These are phyloP conservation scores for Catharus bicknelli DNA, from an alignment of 2,113 vertebrate species.

Conservation along the genomic window DNA sequence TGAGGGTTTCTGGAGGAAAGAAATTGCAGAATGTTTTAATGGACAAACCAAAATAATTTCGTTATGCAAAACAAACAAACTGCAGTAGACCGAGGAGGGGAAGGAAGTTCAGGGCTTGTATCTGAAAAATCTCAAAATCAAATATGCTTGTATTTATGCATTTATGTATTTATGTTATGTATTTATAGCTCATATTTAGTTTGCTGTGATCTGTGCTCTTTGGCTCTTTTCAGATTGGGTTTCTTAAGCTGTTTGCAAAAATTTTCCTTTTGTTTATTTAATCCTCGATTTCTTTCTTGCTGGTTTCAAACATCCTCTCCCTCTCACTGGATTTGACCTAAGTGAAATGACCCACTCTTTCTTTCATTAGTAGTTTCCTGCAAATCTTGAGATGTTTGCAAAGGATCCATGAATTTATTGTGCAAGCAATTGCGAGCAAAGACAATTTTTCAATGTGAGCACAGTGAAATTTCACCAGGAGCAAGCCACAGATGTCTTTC, in stretches of 20 bases:
- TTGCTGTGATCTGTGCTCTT: neutral
- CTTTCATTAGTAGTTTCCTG: conserved; percentile 49
- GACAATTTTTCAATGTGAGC: neutral
- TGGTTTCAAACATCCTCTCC: neutral
- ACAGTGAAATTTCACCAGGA: conserved; percentile 9
- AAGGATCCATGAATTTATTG: conserved; percentile 27
- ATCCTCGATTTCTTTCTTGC: neutral
- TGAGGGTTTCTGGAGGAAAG: neutral
- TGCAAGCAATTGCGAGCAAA: neutral
- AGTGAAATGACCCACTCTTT: conserved; percentile 43
- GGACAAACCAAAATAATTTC: conserved; percentile 9
- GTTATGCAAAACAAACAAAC: conserved; percentile 9
- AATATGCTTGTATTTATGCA: neutral
- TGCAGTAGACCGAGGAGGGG: neutral
- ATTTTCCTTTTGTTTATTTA: neutral
- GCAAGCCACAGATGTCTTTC: neutral
- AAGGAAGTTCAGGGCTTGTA: neutral
- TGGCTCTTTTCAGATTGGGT: neutral
- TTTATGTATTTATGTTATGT: neutral
- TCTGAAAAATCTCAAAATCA: conserved; percentile 20
- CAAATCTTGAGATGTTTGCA: conserved; percentile 41
- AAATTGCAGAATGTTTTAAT: neutral
- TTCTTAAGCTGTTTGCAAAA: neutral
- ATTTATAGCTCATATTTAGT: neutral
- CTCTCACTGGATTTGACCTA: neutral